Evolutionary conservation across 1,140 invertebrate species (phyloP).

Genomic region (Rhopalosiphum maidis): DNA sequence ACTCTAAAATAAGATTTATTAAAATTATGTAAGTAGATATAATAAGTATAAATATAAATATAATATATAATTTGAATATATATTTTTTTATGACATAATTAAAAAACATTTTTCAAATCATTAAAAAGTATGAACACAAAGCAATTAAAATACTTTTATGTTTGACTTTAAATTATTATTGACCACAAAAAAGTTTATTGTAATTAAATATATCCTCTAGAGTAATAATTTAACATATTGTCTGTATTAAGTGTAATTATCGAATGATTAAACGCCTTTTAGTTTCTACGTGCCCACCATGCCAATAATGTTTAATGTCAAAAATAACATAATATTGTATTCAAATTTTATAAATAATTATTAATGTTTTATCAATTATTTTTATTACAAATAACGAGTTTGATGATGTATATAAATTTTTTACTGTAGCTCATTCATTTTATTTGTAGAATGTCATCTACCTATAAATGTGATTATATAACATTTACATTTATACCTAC

Average conservation of each 20-base stretch:
- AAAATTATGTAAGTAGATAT: not conserved
- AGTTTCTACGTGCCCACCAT: not conserved
- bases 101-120: not conserved
- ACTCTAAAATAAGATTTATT: not conserved
- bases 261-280: not conserved
- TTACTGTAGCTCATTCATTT: not conserved
- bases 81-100: not conserved
- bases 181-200: not conserved
- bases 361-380: not conserved
- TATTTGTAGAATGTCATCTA: no score
- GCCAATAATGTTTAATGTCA: not conserved
- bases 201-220: conserved; percentile 29
- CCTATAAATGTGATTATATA: not conserved
- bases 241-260: not conserved
- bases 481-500: not conserved
- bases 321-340: not conserved
- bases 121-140: not conserved
- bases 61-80: not conserved
- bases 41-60: not conserved
- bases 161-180: not conserved
- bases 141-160: not conserved
- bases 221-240: conserved; percentile 17
- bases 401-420: not conserved
- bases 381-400: not conserved
- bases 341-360: not conserved